phyloP scores from a whole-genome alignment of 2,113 vertebrate genomes.

The Origma solitaria region DNA sequence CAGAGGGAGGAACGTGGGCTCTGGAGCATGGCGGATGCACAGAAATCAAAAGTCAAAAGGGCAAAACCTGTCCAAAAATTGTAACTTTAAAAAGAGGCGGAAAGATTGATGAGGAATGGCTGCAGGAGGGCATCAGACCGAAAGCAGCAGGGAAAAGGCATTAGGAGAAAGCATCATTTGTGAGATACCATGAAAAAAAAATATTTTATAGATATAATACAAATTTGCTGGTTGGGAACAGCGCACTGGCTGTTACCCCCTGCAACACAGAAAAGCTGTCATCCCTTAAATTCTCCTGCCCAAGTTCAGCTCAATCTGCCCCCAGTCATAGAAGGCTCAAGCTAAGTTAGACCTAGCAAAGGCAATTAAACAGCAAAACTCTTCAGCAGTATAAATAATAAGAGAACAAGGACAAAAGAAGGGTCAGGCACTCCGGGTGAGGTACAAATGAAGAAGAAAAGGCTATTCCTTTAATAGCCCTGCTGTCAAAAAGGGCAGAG shows the following conservation, averaged over 20 bases:
- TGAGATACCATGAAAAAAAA: background rate
- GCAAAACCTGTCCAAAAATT: background rate
- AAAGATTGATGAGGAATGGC: background rate
- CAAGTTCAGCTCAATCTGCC: background rate
- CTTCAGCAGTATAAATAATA: slow-evolving; percentile 35
- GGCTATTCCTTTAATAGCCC: background rate
- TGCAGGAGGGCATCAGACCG: background rate
- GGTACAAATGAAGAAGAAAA: slow-evolving; percentile 20
- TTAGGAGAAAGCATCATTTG: background rate
- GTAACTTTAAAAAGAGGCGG: background rate
- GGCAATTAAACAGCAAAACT: slow-evolving; percentile 34
- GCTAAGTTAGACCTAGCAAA: background rate
- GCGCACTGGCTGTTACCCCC: background rate
- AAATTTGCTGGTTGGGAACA: background rate
- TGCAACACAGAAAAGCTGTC: background rate
- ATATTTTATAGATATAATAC: background rate
- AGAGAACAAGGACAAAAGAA: slow-evolving; percentile 45
- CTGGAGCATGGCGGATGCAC: background rate
- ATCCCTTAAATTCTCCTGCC: background rate
- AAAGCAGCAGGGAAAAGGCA: background rate
- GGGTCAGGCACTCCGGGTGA: background rate
- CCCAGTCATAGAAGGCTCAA: background rate
- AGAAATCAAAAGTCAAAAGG: background rate
- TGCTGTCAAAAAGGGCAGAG: background rate
- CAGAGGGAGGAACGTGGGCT: background rate